Conservation (phyloP, 2,797 vertebrate species). For the Spinibarbus caldwelli region DNA sequence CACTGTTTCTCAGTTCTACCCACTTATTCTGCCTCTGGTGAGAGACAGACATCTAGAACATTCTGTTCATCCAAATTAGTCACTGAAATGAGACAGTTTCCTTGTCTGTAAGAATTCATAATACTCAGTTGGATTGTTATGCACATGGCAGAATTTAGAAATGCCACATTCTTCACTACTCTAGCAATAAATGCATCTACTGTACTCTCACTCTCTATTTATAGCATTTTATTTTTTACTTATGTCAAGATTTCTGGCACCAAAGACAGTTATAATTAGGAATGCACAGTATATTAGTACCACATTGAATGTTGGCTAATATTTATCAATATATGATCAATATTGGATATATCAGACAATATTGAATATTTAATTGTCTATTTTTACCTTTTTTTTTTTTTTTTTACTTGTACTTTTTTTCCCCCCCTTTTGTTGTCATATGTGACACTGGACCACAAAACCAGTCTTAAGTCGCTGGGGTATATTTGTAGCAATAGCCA, state of each 20-base stretch:
- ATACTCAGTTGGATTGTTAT: constrained; percentile 4
- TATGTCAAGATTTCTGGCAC: background rate
- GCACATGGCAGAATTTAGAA: background rate
- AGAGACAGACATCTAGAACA: constrained; percentile 45
- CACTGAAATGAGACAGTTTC: background rate
- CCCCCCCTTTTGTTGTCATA: too few relatives aligned
- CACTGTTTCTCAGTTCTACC: constrained; percentile 78
- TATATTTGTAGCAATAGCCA: too few relatives aligned
- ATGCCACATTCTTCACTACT: background rate
- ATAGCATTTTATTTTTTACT: background rate
- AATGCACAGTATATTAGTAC: background rate
- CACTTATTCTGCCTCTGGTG: constrained; percentile 77
- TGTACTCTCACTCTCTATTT: background rate
- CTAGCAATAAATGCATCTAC: background rate
- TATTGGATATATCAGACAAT: background rate
- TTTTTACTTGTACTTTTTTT: too few relatives aligned
- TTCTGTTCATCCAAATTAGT: constrained; percentile 50
- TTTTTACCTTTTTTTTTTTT: background rate
- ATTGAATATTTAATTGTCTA: background rate
- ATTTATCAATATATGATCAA: background rate
- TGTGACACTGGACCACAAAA: too few relatives aligned
- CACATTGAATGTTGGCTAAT: background rate
- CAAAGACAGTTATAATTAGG: background rate
- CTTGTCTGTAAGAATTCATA: constrained; percentile 3
- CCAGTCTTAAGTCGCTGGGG: too few relatives aligned